Evolutionary conservation across 2,888 invertebrate species (phyloP).

Genomic region (Drosophila quinaria): DNA sequence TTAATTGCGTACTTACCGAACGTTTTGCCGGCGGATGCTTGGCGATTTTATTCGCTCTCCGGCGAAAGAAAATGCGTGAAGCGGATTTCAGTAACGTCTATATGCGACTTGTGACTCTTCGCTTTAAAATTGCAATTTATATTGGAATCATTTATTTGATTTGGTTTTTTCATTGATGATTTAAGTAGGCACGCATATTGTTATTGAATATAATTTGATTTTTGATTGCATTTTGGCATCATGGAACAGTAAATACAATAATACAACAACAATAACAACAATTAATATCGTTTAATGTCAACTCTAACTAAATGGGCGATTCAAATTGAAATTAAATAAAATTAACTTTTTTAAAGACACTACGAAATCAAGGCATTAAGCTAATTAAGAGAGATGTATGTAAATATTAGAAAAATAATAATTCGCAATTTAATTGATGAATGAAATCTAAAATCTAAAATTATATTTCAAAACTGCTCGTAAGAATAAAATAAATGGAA

Average conservation of each 20-base stretch:
- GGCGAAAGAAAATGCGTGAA: slow-evolving; percentile 42
- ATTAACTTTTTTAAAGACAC: slow-evolving; percentile 32
- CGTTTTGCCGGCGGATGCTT: slow-evolving; percentile 44
- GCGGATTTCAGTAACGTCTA: slow-evolving; percentile 80
- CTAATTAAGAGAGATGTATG: slow-evolving; percentile 19
- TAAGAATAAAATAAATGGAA: neutral
- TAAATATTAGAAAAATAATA: neutral
- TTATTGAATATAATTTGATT: slow-evolving; percentile 42
- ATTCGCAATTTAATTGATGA: too few species aligned
- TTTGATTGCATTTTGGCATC: slow-evolving; percentile 52
- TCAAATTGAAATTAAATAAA: slow-evolving; percentile 25
- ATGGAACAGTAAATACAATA: slow-evolving; percentile 84
- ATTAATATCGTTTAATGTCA: slow-evolving; percentile 74
- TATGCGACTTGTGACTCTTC: slow-evolving; percentile 80
- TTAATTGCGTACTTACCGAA: slow-evolving; percentile 65
- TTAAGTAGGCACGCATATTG: slow-evolving; percentile 41
- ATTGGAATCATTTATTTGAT: slow-evolving; percentile 61
- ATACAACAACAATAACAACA: slow-evolving; percentile 85
- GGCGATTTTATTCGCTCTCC: slow-evolving; percentile 32
- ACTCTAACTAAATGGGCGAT: slow-evolving; percentile 59
- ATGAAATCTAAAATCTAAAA: too few species aligned
- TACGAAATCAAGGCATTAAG: slow-evolving; percentile 55
- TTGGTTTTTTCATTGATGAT: slow-evolving; percentile 32
- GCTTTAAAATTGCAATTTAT: slow-evolving; percentile 76
- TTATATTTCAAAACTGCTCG: neutral